These are phyloP conservation scores for Alouatta caraya DNA, from an alignment of 2,797 vertebrate species.

Conservation along the genomic window DNA sequence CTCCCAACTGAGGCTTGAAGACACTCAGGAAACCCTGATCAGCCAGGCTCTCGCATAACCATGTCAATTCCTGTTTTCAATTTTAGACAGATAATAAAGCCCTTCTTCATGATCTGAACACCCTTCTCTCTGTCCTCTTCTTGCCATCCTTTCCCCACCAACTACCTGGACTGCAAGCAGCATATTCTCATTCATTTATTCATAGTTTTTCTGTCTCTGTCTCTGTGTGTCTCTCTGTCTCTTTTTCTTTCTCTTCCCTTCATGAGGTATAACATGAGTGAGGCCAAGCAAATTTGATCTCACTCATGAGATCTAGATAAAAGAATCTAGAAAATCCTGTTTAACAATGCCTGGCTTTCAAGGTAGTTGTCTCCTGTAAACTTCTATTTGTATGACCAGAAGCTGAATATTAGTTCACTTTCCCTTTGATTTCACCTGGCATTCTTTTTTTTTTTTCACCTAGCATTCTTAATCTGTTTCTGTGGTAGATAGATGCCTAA, in stretches of 20 bases:
- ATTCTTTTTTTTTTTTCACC: background rate
- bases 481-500: background rate
- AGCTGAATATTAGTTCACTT: conserved; percentile 4
- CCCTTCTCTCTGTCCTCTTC: background rate
- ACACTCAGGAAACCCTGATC: background rate
- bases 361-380: background rate
- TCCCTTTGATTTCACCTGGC: background rate
- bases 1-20: background rate
- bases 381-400: background rate
- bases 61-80: background rate
- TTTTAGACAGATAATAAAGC: background rate
- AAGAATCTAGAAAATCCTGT: background rate
- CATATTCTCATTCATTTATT: background rate
- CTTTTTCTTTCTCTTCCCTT: background rate
- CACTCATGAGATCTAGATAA: background rate
- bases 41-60: background rate
- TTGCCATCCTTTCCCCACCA: background rate
- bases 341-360: conserved; percentile 16
- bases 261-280: background rate
- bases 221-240: no score
- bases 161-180: background rate
- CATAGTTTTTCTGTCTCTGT: background rate
- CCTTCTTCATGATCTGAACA: background rate
- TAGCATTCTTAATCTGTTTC: background rate
- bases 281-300: background rate